Evolutionary conservation across 2,797 vertebrate genomes (phyloP), one percentile per base, ranked within the genome.

Genomic region (Peromyscus nudipes): DNA sequence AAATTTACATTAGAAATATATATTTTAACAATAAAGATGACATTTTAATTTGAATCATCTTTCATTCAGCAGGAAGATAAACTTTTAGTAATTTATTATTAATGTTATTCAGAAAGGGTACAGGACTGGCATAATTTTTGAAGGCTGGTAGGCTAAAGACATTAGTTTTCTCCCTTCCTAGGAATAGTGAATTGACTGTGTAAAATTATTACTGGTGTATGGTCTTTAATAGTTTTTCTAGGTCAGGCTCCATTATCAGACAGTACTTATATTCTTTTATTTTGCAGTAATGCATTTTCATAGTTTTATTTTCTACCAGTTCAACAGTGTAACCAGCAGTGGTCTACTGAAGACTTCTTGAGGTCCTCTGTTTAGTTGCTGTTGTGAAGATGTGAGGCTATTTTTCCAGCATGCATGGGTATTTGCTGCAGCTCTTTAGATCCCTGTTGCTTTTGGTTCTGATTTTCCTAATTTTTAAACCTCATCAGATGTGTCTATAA

Each of bases 21-120:
- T 92, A 96, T 94, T 91, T 97, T 85, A 97, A 92, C 60, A 96
- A 88, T 95, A 97, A 98, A 97, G 93, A 83, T 94, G 93, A 94
- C 95, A 97, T 25, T 97, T 96, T 97, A 93, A 97, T 96, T 97
- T 95, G 91, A 95, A 86, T 96, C 79, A 96, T 91, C 40, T 96
- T 98, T 96, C 21, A 95, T 94, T 96, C 89, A 91, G 82, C 11
- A 79, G 96, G 85, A 97, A 76, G 67, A 95, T 83, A 85, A 96
- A 75, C 52, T 96, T 96, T 90, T 40, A 49, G 40, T 96, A 92
- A 89, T 91, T 93, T 94, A 94, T 89, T 91, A 91, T 97, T 96
- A 95, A 91, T 93, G 79, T 81, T 95, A 95, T 94, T 96, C 91
- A 96, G 62, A 95, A 92, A 97, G 49, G 29, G 40, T 86, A 95